Base-by-base conservation (phyloP, 1,140 invertebrate genomes). In the Listronotus oregonensis region DNA sequence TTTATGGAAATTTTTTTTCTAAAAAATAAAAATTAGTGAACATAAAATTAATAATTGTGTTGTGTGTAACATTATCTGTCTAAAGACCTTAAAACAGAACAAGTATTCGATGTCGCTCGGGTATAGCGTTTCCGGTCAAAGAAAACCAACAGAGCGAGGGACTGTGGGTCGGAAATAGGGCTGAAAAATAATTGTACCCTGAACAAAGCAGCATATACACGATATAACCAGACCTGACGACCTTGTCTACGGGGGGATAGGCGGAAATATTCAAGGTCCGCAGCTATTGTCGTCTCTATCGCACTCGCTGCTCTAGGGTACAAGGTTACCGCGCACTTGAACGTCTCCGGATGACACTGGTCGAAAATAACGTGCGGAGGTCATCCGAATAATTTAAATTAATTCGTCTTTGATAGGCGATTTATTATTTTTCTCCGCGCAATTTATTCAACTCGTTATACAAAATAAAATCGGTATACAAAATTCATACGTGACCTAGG, bases 181-280 rank as follows among this genome's bases (percentile, higher is more conserved):
- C 54, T 40, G 40, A 21, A 56, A 67, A 31, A 42, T 49, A 32
- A 47, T 42, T 52, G 61, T 31, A 46, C 61, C 51, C 59, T 11
- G 32, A 64, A 56, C 60, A 64, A 68, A 51, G 55, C 62, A 47
- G 21, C 18, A 47, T 15, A 49, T 15, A 6, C 12, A 31, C 18
- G 11, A n/a, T 27, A 49, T 54, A 40, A 64, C 37, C 73, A 75
- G 75, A 78, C 77, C 64, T 70, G 76, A 62, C 74, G 79, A 77
- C 78, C 79, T 80, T 80, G 78, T 73, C 68, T 68, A 62, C 63
- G 66, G 60, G 62, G 70, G 75, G 70, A 72, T 68, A 76, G 77
- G 73, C 75, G 78, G 77, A 79, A 80, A 79, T 68, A 71, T 76
- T 72, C 77, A 79, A 79, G 79, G 78, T 73, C 77, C 60, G 49